phyloP scores from a whole-genome alignment of 2,797 vertebrate species.

The Eutrigla gurnardus region DNA sequence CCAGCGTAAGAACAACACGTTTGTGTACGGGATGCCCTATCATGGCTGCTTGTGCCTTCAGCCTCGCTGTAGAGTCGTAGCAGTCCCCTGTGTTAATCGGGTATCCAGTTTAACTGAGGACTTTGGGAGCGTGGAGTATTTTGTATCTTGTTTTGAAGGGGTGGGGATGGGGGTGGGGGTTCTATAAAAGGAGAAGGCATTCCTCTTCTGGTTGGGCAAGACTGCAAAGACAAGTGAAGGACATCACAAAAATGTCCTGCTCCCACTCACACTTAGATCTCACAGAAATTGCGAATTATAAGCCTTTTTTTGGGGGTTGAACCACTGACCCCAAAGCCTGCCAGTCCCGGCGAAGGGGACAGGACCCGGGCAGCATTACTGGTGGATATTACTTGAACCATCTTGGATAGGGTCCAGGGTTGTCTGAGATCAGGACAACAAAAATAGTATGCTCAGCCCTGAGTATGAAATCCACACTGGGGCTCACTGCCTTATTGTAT shows the following conservation, averaged over 20 bases:
- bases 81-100: conserved; percentile 29
- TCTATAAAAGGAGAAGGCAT: conserved; percentile 55
- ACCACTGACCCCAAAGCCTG: conserved; percentile 11
- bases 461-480: conserved; percentile 81
- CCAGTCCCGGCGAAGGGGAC: conserved; percentile 48
- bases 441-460: conserved; percentile 82
- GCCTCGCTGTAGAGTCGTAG: conserved; percentile 34
- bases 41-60: conserved; percentile 9
- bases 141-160: conserved; percentile 20
- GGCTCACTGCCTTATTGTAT: conserved; percentile 74
- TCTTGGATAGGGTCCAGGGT: conserved; percentile 77
- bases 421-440: conserved; percentile 80
- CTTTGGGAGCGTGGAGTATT: conserved; percentile 30
- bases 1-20: conserved; percentile 44
- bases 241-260: conserved; percentile 11
- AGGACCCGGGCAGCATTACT: conserved; percentile 62
- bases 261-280: conserved; percentile 12
- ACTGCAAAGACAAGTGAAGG: conserved; percentile 43
- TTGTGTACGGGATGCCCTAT: conserved; percentile 31
- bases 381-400: conserved; percentile 71
- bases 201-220: conserved; percentile 20
- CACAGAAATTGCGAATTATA: neutral
- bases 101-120: conserved; percentile 60
- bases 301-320: neutral
- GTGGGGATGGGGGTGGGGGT: neutral